Evolutionary conservation across 2,888 invertebrate species (phyloP), one percentile per base, ranked within the genome.

Genomic region (Nephrocerus scutellatus): DNA sequence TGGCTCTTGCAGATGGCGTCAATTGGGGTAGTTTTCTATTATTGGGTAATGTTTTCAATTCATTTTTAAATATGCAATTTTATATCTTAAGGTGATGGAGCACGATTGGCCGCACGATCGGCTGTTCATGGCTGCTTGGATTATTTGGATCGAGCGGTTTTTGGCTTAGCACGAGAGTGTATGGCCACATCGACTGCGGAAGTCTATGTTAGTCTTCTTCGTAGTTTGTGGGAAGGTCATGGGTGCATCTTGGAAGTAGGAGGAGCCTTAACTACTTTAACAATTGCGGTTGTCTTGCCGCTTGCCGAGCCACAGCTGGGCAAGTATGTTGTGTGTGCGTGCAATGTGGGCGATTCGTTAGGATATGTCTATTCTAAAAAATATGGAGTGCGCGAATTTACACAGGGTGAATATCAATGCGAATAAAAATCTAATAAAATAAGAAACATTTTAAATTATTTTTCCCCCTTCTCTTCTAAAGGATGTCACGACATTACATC

Each of bases 331-430:
- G 84, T 85, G 24, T 90, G 90, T 62, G 80, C 83, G 32, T 88
- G 89, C 60, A 91, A 90, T 65, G 88, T 91, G 14, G 90, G 90
- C 1, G 90, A 91, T 62, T 86, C 85, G 30, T 72, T 89, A 48
- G 88, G 86, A n/a, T 91, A 88, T 60, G 83, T 91, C 40, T 88
- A 86, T 68, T 76, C 79, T 8, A 77, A 79, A 56, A 74, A 72
- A 52, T 64, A 71, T 60, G 90, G 90, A n/a, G 83, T 91, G 7
- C 70, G 89, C 33, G 90, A 91, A 68, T 74, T 89, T 47, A 87
- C 83, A 1, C 77, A 81, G 69, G 81, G 77, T 73, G 56, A 28
- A 26, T 33, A 8, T 7, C 13, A 4, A 5, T 9, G 7, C 6
- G 6, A 13, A 5, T n/a, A 30, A 13, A 26, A 10, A 28, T 21